Conservation (phyloP, 2,888 invertebrate genomes). For the Ecliptopera silaceata region DNA sequence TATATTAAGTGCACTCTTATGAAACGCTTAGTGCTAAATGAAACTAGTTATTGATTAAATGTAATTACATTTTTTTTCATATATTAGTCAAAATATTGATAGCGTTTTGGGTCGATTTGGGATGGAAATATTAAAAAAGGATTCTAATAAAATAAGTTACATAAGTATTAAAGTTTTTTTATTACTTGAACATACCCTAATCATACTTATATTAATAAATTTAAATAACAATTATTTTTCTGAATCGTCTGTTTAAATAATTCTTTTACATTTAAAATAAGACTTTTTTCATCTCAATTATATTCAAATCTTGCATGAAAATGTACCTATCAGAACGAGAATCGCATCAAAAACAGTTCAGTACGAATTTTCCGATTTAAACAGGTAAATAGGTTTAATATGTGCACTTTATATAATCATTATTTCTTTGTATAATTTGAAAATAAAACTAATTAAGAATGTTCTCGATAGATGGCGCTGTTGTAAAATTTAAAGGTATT, state of each 20-base stretch:
- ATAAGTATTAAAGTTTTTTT: background rate
- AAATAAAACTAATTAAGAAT: background rate
- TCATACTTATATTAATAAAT: background rate
- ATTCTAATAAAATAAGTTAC: background rate
- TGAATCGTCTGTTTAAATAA: too few species aligned
- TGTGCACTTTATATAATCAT: background rate
- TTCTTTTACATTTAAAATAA: too few species aligned
- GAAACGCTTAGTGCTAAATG: conserved; percentile 12
- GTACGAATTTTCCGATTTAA: background rate
- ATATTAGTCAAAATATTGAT: conserved; percentile 69
- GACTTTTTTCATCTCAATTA: too few species aligned
- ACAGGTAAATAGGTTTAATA: background rate
- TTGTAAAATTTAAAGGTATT: background rate
- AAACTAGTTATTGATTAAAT: conserved; percentile 23
- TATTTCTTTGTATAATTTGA: background rate
- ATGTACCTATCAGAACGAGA: too few species aligned
- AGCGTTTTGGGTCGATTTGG: conserved; percentile 18
- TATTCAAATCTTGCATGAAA: too few species aligned
- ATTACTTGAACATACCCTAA: background rate
- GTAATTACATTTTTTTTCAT: conserved; percentile 43
- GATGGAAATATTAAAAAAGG: conserved; percentile 11
- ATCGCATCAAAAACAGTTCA: too few species aligned
- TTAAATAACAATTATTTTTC: too few species aligned
- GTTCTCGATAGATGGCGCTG: background rate
- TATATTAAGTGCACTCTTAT: conserved; percentile 3